A percentile compares a stretch with the other conserved stretches of the same genome.
phyloP scores from a whole-genome alignment of 2,113 vertebrate genomes.

The Amphiprion percula region DNA sequence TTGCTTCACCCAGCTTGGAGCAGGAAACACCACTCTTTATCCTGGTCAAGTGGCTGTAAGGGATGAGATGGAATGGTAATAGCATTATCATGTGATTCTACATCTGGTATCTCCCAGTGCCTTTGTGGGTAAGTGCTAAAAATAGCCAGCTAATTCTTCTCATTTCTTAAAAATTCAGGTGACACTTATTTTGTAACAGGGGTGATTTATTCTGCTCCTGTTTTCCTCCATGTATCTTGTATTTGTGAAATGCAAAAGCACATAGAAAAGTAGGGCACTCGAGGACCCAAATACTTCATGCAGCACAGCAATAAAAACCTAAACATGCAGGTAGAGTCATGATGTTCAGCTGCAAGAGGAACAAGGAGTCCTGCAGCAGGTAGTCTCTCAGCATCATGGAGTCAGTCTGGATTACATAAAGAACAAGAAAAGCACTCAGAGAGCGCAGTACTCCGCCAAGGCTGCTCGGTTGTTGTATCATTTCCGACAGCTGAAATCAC shows the following conservation, averaged over 20 bases:
- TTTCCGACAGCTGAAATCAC: no score
- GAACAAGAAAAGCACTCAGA: no score
- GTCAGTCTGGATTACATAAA: no score
- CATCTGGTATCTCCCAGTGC: constrained; percentile 54
- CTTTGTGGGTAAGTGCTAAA: constrained; percentile 56
- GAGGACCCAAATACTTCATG: no score
- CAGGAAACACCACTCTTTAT: constrained; percentile 55
- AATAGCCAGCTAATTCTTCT: constrained; percentile 57
- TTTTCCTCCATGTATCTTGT: neutral
- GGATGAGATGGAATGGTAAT: constrained; percentile 75
- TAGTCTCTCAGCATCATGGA: no score
- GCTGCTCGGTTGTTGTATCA: no score
- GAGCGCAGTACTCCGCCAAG: no score
- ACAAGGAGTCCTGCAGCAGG: no score
- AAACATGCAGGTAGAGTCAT: neutral
- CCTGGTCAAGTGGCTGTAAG: constrained; percentile 51
- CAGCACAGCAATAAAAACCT: neutral
- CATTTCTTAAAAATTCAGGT: constrained; percentile 31
- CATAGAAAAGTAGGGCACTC: no score
- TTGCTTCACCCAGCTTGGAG: constrained; percentile 30
- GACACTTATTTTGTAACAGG: constrained; percentile 20
- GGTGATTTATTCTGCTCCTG: neutral
- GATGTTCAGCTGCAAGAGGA: no score
- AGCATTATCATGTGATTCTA: constrained; percentile 65
- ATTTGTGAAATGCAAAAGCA: neutral